Evolutionary conservation across 2,797 vertebrate species (phyloP).

Genomic region (Miichthys miiuy): DNA sequence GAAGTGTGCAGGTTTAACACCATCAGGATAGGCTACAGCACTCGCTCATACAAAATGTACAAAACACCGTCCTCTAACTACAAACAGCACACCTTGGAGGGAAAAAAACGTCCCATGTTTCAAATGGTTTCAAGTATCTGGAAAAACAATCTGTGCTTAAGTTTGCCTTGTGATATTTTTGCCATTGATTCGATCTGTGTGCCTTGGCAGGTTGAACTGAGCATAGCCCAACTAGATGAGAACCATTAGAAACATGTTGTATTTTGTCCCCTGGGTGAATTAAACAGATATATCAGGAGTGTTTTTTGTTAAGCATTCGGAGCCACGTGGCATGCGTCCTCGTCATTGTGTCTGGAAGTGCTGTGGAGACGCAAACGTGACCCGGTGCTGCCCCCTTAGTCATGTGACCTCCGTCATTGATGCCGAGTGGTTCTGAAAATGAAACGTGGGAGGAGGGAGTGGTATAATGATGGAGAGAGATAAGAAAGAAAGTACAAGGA

Average conservation of each 20-base stretch:
- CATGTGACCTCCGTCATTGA: constrained; percentile 99
- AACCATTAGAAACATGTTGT: constrained; percentile 85
- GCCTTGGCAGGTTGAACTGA: constrained; percentile 49
- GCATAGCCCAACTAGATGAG: constrained; percentile 56
- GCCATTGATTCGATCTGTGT: constrained; percentile 39
- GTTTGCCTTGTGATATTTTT: constrained; percentile 59
- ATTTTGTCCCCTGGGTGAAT: constrained; percentile 66
- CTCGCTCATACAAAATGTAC: constrained; percentile 99
- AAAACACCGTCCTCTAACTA: constrained; percentile 98
- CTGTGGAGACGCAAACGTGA: constrained; percentile 92
- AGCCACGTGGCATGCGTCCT: constrained; percentile 81
- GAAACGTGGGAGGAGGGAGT: constrained; percentile 19
- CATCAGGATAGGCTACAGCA: constrained; percentile 94
- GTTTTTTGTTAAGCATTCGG: constrained; percentile 71
- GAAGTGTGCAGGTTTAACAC: constrained; percentile 92
- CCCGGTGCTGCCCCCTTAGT: constrained; percentile 87
- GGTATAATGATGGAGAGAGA: constrained; percentile 30
- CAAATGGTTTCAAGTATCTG: constrained; percentile 65
- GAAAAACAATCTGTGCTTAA: constrained; percentile 73
- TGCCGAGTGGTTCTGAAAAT: constrained; percentile 95
- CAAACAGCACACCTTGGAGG: constrained; percentile 86
- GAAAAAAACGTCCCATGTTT: constrained; percentile 63
- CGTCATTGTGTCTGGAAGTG: constrained; percentile 93
- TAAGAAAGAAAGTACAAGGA: constrained; percentile 3
- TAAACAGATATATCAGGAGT: constrained; percentile 73